Conservation (phyloP, 2,888 invertebrate genomes). For the Ptychoptera contaminata region DNA sequence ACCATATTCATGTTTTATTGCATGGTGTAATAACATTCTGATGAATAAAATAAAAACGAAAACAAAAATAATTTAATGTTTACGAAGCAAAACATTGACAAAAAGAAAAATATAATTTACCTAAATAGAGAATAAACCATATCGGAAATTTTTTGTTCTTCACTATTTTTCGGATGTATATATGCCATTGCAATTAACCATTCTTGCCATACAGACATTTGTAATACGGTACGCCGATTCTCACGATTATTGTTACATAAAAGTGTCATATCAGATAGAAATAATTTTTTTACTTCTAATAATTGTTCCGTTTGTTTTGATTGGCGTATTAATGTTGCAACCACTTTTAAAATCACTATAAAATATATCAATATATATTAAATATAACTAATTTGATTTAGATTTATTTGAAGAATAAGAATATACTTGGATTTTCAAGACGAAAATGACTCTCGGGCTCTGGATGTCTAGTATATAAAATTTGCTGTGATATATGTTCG, state of each 20-base stretch:
- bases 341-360: constrained; percentile 94
- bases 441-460: constrained; percentile 91
- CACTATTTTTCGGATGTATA: constrained; percentile 88
- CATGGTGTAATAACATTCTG: constrained; percentile 93
- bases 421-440: constrained; percentile 92
- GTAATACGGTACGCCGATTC: constrained; percentile 89
- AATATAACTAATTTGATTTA: constrained; percentile 1
- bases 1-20: constrained; percentile 97
- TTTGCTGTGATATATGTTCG: constrained; percentile 91
- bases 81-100: neutral
- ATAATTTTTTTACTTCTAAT: constrained; percentile 86
- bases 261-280: constrained; percentile 96
- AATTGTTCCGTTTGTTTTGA: constrained; percentile 87
- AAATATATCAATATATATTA: constrained; percentile 14
- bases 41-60: neutral
- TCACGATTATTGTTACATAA: constrained; percentile 95
- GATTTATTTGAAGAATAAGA: neutral
- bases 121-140: constrained; percentile 92
- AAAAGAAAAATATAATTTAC: neutral
- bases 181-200: constrained; percentile 99
- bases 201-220: constrained; percentile 99
- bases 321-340: constrained; percentile 90
- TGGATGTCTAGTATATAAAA: constrained; percentile 82
- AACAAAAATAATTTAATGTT: neutral
- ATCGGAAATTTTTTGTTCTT: constrained; percentile 92